Base-by-base conservation (phyloP, 1,140 invertebrate species). In the Calosoma granatense region DNA sequence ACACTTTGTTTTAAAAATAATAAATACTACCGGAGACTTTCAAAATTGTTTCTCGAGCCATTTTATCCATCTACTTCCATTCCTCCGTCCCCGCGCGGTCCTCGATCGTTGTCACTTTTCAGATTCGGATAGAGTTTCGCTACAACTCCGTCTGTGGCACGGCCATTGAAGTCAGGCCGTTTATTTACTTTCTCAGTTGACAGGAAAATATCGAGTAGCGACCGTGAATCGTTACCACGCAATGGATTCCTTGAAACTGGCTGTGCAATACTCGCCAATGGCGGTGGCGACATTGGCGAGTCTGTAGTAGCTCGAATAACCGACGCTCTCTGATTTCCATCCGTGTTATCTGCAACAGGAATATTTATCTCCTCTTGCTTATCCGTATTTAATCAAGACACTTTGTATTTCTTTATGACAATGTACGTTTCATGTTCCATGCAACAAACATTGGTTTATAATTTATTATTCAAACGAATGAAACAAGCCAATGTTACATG, bases 111-210 rank as follows among this genome's bases (percentile, higher is more conserved):
- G 19, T 76, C 72, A 20, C 62, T 65, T 20, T 85, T 84, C 20
- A 90, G 73, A 63, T 91, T 86, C 0, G 84, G 78, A 74, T 94
- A 95, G 1, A 94, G 69, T 62, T 87, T 86, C 0, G 88, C 87
- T 23, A 84, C 73, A 36, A 82, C 80, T 15, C 67, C 64, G 0
- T 83, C 84, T 53, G 82, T 84, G 22, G 84, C 63, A 23, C 90
- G 75, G 0, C 91, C 92, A 2, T 83, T 79, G 73, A 94, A 92
- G 59, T 94, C 90, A 1, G 82, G 78, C 17, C 87, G 76, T 19
- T 82, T 75, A 22, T 82, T 81, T 23, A 69, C 77, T 61, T 72
- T 63, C 67, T 79, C 65, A 64, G 74, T 58, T 61, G 75, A 79
- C 63, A 82, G 67, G 17, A 83, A 74, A 1, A 88, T 81, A 53